Percentiles rank a stretch among this genome's conserved stretches.
Conservation (phyloP, 1,140 invertebrate species). For the Luehdorfia chinensis region DNA sequence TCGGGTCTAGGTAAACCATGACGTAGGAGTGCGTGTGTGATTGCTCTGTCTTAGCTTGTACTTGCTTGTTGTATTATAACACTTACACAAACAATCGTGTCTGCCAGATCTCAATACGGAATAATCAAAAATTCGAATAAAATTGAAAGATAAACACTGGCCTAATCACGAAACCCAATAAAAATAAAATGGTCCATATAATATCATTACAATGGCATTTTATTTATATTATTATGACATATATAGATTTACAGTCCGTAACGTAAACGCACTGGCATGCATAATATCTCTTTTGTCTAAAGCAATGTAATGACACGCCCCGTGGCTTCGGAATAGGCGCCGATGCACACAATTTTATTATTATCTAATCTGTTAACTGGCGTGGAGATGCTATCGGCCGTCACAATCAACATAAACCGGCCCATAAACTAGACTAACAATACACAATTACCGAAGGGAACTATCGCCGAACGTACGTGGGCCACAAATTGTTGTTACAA, state of each 20-base stretch:
- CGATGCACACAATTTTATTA: slow-evolving; percentile 1
- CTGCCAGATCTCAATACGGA: too few relatives aligned
- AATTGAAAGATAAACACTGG: too few relatives aligned
- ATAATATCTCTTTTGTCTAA: slow-evolving; percentile 10
- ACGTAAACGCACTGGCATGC: background rate
- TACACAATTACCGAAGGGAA: slow-evolving; percentile 15
- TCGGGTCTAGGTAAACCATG: too few relatives aligned
- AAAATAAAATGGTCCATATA: too few relatives aligned
- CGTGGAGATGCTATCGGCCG: slow-evolving; percentile 1
- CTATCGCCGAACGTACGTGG: slow-evolving; percentile 25
- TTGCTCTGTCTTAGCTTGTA: too few relatives aligned
- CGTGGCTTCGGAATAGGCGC: background rate
- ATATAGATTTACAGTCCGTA: slow-evolving; percentile 9
- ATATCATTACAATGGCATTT: too few relatives aligned
- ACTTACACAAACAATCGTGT: too few relatives aligned
- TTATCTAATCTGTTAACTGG: slow-evolving; percentile 12
- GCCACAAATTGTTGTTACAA: slow-evolving; percentile 22
- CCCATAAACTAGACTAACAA: slow-evolving; percentile 11
- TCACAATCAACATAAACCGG: slow-evolving; percentile 4
- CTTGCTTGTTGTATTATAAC: too few relatives aligned
- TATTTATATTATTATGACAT: slow-evolving; percentile 9
- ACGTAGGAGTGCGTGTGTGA: too few relatives aligned
- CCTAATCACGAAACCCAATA: too few relatives aligned
- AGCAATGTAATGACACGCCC: slow-evolving; percentile 11
- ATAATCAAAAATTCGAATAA: too few relatives aligned